Evolutionary conservation across 2,888 invertebrate species (phyloP), one percentile per base, ranked within the genome.

Genomic region (Philereme transversata): DNA sequence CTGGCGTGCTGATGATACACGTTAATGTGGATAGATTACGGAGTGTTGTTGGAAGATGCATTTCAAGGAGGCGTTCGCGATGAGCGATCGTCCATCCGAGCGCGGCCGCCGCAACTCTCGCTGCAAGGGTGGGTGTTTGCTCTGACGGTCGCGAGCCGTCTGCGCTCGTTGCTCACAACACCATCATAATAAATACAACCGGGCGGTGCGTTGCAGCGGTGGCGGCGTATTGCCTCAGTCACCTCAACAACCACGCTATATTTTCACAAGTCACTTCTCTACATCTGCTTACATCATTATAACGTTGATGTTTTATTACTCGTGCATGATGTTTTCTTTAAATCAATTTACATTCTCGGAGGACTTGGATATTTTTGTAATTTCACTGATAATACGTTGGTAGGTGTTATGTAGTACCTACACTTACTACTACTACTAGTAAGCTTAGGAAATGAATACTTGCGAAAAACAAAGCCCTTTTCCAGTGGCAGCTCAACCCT

Each of bases 41-140:
- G 86, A 85, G 85, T 71, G 88, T 82, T 82, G 84, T 86, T 73
- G 86, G 91, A 92, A 92, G 88, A 92, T 92, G 92, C 92, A 92
- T 91, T 90, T 92, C 92, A 92, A 91, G 85, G 90, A 91, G 90
- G 86, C 90, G 83, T 90, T 91, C 89, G 89, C 90, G 84, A 92
- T 92, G 92, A 92, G 88, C 92, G 92, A 92, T 88, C 90, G 90
- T 87, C 90, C 90, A 83, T 89, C 81, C 88, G 92, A 91, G 85
- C 90, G 91, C 83, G 90, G 87, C 83, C 90, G 90, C 79, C 92
- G 90, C 87, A 90, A 90, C 86, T 90, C 90, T 75, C 91, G 91
- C 81, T 90, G 90, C 90, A 92, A 90, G 89, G 90, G 91, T 92
- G 82, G 84, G 91, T 92, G 84, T 84, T 81, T 73, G 75, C 75